A percentile compares a stretch with the other conserved stretches of the same genome.
Evolutionary conservation across 2,888 invertebrate species (phyloP).

Genomic region (Alsophila aescularia): DNA sequence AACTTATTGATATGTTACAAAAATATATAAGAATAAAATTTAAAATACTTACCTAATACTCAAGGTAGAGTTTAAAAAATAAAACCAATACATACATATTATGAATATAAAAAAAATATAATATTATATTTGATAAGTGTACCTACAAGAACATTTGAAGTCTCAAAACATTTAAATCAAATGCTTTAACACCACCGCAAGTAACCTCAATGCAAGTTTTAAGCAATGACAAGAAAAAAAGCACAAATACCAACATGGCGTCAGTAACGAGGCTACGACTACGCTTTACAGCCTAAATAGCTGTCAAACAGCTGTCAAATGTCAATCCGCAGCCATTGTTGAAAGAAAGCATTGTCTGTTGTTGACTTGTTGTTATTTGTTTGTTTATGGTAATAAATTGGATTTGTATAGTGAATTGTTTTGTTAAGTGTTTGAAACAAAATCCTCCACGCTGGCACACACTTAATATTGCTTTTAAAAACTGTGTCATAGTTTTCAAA

Average conservation of each 20-base stretch:
- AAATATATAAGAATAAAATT: too few species aligned
- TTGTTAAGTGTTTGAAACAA: too few species aligned
- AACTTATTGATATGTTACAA: too few species aligned
- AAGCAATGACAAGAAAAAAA: constrained; percentile 41
- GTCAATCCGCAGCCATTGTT: constrained; percentile 49
- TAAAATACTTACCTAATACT: too few species aligned
- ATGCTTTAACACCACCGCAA: neutral
- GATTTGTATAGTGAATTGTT: constrained; percentile 24
- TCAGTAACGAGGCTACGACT: constrained; percentile 64
- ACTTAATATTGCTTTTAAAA: too few species aligned
- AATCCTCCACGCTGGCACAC: too few species aligned
- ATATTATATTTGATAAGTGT: too few species aligned
- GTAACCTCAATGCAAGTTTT: neutral
- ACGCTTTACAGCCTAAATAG: constrained; percentile 68
- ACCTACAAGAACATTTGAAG: too few species aligned
- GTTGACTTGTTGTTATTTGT: constrained; percentile 26
- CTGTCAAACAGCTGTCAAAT: constrained; percentile 65
- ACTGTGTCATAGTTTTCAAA: too few species aligned
- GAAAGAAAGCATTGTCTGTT: constrained; percentile 27
- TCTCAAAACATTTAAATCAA: neutral
- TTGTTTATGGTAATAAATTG: constrained; percentile 26
- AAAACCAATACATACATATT: too few species aligned
- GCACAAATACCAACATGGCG: constrained; percentile 63
- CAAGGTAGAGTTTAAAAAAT: too few species aligned
- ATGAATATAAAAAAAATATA: too few species aligned